Conservation (phyloP, 2,113 vertebrate species). For the Mixornis gularis region DNA sequence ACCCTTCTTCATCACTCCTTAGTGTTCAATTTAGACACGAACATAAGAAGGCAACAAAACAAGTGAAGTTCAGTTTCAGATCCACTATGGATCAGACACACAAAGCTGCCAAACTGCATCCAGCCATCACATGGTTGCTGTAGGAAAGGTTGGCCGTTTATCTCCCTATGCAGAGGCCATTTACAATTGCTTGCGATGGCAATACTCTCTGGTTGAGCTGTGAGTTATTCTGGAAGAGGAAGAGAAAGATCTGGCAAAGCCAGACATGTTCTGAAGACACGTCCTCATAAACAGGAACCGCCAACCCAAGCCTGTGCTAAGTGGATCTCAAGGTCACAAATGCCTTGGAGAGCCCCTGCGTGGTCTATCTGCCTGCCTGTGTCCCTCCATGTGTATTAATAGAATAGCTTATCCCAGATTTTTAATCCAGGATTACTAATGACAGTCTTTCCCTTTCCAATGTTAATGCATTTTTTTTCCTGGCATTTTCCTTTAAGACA, state of each 20-base stretch:
- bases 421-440: neutral
- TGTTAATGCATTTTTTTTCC: neutral
- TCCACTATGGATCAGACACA: neutral
- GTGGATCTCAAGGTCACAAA: neutral
- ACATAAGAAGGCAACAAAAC: neutral
- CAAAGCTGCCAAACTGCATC: neutral
- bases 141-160: neutral
- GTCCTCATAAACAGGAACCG: neutral
- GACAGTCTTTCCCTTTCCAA: neutral
- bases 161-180: neutral
- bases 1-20: neutral
- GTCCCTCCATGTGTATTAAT: neutral
- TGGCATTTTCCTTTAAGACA: neutral
- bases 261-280: neutral
- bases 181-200: fast-evolving
- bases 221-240: neutral
- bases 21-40: neutral
- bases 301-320: neutral
- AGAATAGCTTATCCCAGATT: neutral
- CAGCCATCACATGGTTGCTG: neutral
- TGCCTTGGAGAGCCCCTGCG: fast-evolving
- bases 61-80: neutral
- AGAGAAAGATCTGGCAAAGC: neutral
- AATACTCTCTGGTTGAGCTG: neutral
- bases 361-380: neutral